These are phyloP conservation scores for Acrossocheilus fasciatus DNA, from an alignment of 2,797 vertebrate genomes.

Conservation along the genomic window DNA sequence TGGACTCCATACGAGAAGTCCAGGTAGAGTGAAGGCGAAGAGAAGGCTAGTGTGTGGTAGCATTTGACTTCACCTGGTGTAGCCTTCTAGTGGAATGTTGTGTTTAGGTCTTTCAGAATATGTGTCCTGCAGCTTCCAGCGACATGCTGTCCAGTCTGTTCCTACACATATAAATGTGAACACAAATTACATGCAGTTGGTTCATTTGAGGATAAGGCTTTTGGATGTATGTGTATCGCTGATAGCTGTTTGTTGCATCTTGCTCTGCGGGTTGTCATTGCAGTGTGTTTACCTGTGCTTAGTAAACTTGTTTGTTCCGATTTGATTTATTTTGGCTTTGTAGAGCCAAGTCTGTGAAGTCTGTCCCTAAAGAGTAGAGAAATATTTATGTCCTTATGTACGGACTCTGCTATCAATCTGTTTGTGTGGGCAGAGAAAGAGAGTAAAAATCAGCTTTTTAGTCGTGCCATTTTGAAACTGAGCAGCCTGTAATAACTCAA, in stretches of 20 bases:
- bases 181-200: slow-evolving; percentile 4
- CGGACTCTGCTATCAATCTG: slow-evolving; percentile 33
- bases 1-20: slow-evolving; percentile 70
- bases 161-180: slow-evolving; percentile 36
- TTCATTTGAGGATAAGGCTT: slow-evolving; percentile 27
- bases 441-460: neutral
- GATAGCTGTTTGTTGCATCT: slow-evolving; percentile 61
- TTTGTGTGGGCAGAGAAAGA: slow-evolving; percentile 44
- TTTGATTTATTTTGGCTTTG: slow-evolving; percentile 60
- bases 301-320: slow-evolving; percentile 56
- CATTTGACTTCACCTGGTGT: slow-evolving; percentile 55
- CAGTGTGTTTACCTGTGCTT: slow-evolving; percentile 58
- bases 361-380: slow-evolving; percentile 58
- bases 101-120: slow-evolving; percentile 52
- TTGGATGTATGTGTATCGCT: slow-evolving; percentile 61
- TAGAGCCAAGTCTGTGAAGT: slow-evolving; percentile 62
- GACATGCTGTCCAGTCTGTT: slow-evolving; percentile 58
- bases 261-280: slow-evolving; percentile 53
- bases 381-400: slow-evolving; percentile 48
- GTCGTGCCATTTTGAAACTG: neutral
- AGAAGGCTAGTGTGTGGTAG: slow-evolving; percentile 59
- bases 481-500: slow-evolving; percentile 1
- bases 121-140: slow-evolving; percentile 57
- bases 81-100: slow-evolving; percentile 57
- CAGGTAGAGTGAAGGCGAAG: slow-evolving; percentile 67